Percentiles rank a stretch among this genome's conserved stretches.
phyloP scores from a whole-genome alignment of 2,113 vertebrate genomes.

The Pteronura brasiliensis region DNA sequence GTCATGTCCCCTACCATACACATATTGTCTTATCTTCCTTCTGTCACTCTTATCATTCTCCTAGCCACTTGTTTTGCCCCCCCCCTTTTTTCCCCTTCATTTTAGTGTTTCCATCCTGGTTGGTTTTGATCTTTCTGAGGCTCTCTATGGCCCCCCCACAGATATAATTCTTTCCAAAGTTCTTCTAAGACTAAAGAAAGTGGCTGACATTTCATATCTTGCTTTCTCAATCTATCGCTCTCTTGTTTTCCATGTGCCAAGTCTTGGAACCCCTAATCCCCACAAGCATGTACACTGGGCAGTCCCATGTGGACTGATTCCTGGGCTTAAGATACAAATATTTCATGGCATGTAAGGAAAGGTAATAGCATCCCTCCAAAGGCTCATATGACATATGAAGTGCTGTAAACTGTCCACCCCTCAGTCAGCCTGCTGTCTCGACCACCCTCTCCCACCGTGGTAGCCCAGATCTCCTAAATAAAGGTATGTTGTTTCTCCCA shows the following conservation, averaged over 20 bases:
- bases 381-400: background rate
- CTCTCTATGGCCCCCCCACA: background rate
- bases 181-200: background rate
- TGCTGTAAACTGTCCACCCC: background rate
- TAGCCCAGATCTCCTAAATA: background rate
- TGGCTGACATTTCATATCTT: background rate
- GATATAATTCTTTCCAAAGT: background rate
- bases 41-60: background rate
- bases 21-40: background rate
- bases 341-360: background rate
- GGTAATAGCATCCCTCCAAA: background rate
- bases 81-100: background rate
- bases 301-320: background rate
- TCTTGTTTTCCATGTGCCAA: background rate
- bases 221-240: background rate
- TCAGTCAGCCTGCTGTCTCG: background rate
- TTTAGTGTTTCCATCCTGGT: background rate
- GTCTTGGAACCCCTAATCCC: too few species aligned
- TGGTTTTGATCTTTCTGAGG: background rate
- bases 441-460: background rate
- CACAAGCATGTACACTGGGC: background rate
- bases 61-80: background rate
- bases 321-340: background rate
- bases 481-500: background rate
- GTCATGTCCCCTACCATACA: background rate